A percentile compares a stretch with the other conserved stretches of the same genome.
Conservation (phyloP, 2,797 vertebrate species). For the Merluccius polli region DNA sequence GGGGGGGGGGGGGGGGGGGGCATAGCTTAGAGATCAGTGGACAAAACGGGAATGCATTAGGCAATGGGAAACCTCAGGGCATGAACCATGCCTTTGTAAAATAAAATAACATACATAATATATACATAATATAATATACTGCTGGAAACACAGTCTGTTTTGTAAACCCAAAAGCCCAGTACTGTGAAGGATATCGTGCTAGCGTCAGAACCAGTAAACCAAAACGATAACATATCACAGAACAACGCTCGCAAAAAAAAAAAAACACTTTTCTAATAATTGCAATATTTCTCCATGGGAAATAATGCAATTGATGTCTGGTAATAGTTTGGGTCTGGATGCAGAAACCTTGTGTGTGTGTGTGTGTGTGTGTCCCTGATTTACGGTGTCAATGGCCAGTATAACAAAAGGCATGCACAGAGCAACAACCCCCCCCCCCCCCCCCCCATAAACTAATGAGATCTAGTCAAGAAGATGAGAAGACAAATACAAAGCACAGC, state of each 20-base stretch:
- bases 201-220: background rate
- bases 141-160: too few species aligned
- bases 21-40: slow-evolving; percentile 59
- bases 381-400: slow-evolving; percentile 30
- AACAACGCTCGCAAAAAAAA: background rate
- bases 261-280: background rate
- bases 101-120: background rate
- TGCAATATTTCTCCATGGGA: too few species aligned
- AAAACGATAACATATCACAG: background rate
- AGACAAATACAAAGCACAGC: slow-evolving; percentile 51
- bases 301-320: too few species aligned
- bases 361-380: slow-evolving; percentile 28
- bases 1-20: slow-evolving; percentile 36
- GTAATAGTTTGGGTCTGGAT: background rate
- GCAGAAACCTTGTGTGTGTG: background rate
- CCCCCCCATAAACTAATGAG: slow-evolving; percentile 29
- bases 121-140: background rate
- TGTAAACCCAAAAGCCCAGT: too few species aligned
- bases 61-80: background rate
- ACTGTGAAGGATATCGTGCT: background rate
- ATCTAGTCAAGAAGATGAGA: slow-evolving; percentile 50
- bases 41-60: slow-evolving; percentile 37
- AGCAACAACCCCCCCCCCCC: slow-evolving; percentile 18
- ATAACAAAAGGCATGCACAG: slow-evolving; percentile 12
- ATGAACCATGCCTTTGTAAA: background rate